Evolutionary conservation across 2,888 invertebrate species (phyloP).

Genomic region (Pyrrhopygopsis socrates): DNA sequence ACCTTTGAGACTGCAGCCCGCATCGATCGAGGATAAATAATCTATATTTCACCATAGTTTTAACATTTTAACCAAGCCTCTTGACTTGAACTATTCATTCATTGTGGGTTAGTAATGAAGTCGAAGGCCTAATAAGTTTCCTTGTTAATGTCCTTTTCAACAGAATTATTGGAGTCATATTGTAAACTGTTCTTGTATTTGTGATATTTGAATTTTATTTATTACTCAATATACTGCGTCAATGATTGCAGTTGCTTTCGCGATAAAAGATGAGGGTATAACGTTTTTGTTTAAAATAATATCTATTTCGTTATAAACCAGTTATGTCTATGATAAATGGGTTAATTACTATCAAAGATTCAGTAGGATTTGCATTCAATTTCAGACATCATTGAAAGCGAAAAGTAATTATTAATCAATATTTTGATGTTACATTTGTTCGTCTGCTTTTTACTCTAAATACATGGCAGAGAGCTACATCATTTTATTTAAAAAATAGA

Average conservation of each 20-base stretch:
- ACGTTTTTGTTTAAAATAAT: neutral
- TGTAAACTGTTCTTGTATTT: neutral
- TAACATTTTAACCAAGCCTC: constrained; percentile 45
- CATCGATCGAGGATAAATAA: constrained; percentile 42
- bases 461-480: too few species aligned
- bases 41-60: constrained; percentile 54
- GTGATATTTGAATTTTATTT: neutral
- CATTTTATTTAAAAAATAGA: too few species aligned
- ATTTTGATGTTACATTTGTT: too few species aligned
- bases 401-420: too few species aligned
- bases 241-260: neutral
- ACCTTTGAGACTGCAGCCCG: constrained; percentile 44
- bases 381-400: too few species aligned
- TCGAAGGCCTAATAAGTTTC: constrained; percentile 1
- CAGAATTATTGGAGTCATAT: neutral
- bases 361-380: too few species aligned
- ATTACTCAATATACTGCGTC: neutral
- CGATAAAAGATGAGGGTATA: neutral
- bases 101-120: neutral
- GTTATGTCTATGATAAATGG: too few species aligned
- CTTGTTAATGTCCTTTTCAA: constrained; percentile 10
- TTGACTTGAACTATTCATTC: constrained; percentile 34
- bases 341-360: too few species aligned
- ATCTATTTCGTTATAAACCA: too few species aligned
- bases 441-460: too few species aligned